These are phyloP conservation scores for Cephus nigrinus DNA, from an alignment of 2,888 invertebrate genomes.

Conservation along the genomic window DNA sequence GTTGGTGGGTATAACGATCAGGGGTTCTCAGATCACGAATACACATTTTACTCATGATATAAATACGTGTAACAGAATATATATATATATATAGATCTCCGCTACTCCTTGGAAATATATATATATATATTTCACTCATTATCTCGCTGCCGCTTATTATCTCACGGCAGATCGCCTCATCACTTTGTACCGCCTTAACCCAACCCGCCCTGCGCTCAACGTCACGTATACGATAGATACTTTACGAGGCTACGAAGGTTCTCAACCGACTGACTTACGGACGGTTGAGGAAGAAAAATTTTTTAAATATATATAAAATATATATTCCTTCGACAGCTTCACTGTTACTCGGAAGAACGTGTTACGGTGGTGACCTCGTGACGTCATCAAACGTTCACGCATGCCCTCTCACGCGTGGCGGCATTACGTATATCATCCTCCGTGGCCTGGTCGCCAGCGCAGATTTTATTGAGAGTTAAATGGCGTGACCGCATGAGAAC, in stretches of 20 bases:
- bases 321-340: background rate
- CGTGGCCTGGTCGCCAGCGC: background rate
- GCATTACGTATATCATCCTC: too few relatives aligned
- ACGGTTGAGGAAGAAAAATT: background rate
- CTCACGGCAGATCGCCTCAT: constrained; percentile 33
- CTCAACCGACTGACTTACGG: background rate
- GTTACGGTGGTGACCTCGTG: background rate
- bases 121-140: constrained; percentile 27
- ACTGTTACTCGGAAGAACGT: background rate
- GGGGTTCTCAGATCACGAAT: constrained; percentile 27
- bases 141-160: constrained; percentile 33
- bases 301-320: background rate
- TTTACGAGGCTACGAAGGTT: background rate
- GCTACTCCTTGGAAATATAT: background rate
- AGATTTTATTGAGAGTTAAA: background rate
- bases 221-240: background rate
- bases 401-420: background rate
- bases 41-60: background rate
- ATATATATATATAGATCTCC: background rate
- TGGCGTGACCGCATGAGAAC: constrained; percentile 27
- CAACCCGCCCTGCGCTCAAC: constrained; percentile 7
- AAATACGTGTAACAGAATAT: background rate
- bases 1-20: constrained; percentile 31
- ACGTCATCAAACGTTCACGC: background rate
- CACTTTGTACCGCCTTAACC: constrained; percentile 26